Evolutionary conservation across 2,113 vertebrate genomes (phyloP), one percentile per base, ranked within the genome.

Genomic region (Agapornis roseicollis): DNA sequence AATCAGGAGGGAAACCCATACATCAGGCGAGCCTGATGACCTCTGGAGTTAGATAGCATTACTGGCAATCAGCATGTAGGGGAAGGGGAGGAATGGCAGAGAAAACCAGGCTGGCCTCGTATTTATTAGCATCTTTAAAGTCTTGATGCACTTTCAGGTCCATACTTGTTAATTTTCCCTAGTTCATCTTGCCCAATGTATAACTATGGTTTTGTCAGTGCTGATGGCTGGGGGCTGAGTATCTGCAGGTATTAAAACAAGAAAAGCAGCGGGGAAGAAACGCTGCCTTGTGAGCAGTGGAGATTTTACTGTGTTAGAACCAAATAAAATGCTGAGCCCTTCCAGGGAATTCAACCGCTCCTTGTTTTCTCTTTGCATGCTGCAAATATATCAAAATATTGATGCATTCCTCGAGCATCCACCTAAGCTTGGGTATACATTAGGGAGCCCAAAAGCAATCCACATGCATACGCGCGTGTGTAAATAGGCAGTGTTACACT

Each of bases 11-110:
- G 95, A 87, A 90, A 37, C 85, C 91, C 61, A 33, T 6, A 52
- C 89, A 94, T 77, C 70, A 46, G 96, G 66, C 7, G 14, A 85
- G 92, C 85, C 87, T 5, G 4, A 7, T 96, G 97, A 97, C 97
- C 97, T 95, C 94, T 65, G 82, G 10, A 91, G 95, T 37, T 92
- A 89, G 95, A 92, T 49, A 87, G 70, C 95, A 19, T 94, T 91
- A 76, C 95, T 79, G 35, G 60, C 85, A 71, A 65, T 5, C 78
- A 24, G 73, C 17, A 2, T 3, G 12, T 1, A 44, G 58, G 68
- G 33, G 27, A 42, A 63, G 58, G 42, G 71, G 81, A 70, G 52
- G 12, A 55, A 31, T 1, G 0, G 35, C 39, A 4, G 2, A 33
- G 56, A 91, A 60, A 91, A 66, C 71, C 83, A 22, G 69, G 2